Base-by-base conservation (phyloP, 2,113 vertebrate species). In the Peromyscus leucopus region DNA sequence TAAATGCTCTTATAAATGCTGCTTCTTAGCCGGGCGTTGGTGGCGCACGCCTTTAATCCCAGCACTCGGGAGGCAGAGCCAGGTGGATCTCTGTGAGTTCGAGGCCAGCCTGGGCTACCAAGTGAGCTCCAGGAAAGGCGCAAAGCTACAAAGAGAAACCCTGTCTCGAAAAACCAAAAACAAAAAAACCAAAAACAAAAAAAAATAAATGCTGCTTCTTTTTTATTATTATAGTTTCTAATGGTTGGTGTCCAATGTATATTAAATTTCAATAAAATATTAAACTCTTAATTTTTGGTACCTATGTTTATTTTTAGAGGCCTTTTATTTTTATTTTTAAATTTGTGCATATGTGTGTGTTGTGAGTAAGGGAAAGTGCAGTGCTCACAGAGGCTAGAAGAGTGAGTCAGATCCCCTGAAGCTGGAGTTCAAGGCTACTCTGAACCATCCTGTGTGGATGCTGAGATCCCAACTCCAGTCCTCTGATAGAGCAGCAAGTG, bases 181-280 rank as follows among this genome's bases (percentile, higher is more conserved):
- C n/a, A n/a, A n/a, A n/a, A n/a, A n/a, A n/a, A n/a, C n/a, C n/a
- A n/a, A n/a, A n/a, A n/a, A n/a, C n/a, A n/a, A n/a, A n/a, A n/a
- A n/a, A n/a, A n/a, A n/a, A n/a, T 24, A 88, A 87, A 42, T 87
- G 3, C 2, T 72, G 22, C 11, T 89, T 76, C 13, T 63, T 31
- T 72, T 69, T 75, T 71, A 90, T 87, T n/a, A 72, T 84, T 4
- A 61, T 84, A 36, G 22, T 88, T 96, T 69, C 63, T 85, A 78
- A 65, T 42, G 12, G 33, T 51, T 93, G 42, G 13, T 86, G 80
- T 39, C 19, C 69, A 31, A 36, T 86, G 0, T 46, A 13, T n/a
- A 42, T 82, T 87, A 87, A 90, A 75, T 93, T 90, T 76, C 26
- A 67, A 69, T 57, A 93, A 75, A 17, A 42, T 84, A 59, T n/a